A percentile compares a stretch with the other conserved stretches of the same genome.
Conservation (phyloP, 2,797 vertebrate genomes). For the Emydoidea blandingii region DNA sequence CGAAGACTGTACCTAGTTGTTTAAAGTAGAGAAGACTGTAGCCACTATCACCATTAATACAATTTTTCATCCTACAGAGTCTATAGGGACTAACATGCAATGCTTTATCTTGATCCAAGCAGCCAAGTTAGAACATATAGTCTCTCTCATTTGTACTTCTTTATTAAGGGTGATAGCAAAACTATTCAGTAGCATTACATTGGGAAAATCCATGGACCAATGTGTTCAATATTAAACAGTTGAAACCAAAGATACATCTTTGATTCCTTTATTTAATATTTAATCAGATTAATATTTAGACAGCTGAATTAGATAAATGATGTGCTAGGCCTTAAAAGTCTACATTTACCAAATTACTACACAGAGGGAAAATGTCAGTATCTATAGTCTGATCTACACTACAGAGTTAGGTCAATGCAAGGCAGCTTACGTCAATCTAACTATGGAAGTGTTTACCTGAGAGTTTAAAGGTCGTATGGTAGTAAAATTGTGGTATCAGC, state of each 20-base stretch:
- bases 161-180: not conserved
- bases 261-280: not conserved
- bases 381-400: not conserved
- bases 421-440: not conserved
- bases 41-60: not conserved
- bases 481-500: not conserved
- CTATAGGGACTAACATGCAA: not conserved
- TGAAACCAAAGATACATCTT: not conserved
- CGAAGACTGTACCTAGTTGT: not conserved
- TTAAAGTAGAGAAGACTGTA: not conserved
- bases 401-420: not conserved
- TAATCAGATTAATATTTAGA: constrained; percentile 53
- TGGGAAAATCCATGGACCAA: not conserved
- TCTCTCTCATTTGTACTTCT: not conserved
- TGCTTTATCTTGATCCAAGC: not conserved
- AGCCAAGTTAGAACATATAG: not conserved
- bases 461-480: not conserved
- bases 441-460: not conserved
- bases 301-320: constrained; percentile 2
- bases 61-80: not conserved
- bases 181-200: too few species aligned
- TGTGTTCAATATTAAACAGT: not conserved
- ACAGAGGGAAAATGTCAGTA: constrained; percentile 43
- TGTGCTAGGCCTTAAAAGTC: not conserved
- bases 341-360: not conserved